Evolutionary conservation across 2,888 invertebrate species (phyloP).

Genomic region (Noctuana brunneofusca): DNA sequence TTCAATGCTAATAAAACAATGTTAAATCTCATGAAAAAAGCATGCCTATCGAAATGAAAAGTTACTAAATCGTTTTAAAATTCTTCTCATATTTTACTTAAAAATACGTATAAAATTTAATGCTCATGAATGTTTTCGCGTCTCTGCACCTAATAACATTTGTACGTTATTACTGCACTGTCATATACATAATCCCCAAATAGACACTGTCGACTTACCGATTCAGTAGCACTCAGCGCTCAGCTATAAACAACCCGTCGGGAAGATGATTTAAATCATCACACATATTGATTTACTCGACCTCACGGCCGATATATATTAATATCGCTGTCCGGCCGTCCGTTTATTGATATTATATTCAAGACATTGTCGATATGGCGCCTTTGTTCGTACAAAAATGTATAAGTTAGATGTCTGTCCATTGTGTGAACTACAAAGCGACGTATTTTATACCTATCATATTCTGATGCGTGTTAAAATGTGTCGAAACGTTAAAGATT

Average conservation of each 20-base stretch:
- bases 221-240: constrained; percentile 50
- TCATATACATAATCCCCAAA: constrained; percentile 26
- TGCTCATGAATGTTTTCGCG: not conserved
- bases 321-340: constrained; percentile 66
- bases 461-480: constrained; percentile 79
- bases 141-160: constrained; percentile 8
- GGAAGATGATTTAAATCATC: constrained; percentile 64
- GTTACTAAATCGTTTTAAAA: not conserved
- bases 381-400: constrained; percentile 80
- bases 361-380: constrained; percentile 76
- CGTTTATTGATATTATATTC: constrained; percentile 69
- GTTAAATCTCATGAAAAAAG: not conserved
- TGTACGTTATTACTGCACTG: constrained; percentile 36
- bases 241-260: constrained; percentile 40
- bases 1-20: constrained; percentile 10
- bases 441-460: constrained; percentile 74
- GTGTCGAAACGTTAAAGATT: constrained; percentile 77
- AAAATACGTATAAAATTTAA: too few relatives aligned
- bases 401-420: constrained; percentile 76
- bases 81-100: too few relatives aligned
- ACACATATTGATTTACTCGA: constrained; percentile 73
- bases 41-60: not conserved
- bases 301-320: constrained; percentile 71
- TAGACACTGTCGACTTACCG: constrained; percentile 40
- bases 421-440: constrained; percentile 70